Evolutionary conservation across 2,888 invertebrate species (phyloP), one percentile per base, ranked within the genome.

Genomic region (Ischnura elegans): DNA sequence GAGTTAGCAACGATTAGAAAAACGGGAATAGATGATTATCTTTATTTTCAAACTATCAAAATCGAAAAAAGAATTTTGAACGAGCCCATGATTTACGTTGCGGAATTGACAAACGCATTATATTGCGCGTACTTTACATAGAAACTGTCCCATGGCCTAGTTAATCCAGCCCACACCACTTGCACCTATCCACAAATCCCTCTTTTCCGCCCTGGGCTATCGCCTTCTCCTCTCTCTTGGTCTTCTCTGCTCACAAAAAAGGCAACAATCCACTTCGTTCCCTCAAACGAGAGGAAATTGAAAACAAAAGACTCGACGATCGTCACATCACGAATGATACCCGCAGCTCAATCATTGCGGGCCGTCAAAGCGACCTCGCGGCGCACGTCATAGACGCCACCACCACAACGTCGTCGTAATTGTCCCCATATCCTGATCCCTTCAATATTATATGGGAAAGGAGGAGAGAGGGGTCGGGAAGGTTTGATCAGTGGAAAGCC

Each of bases 281-380:
- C 76, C 2, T 76, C 76, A 76, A 76, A 76, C 76, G 36, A 36
- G 76, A 76, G 76, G 76, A 76, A 36, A 36, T 76, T 76, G 76
- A 76, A 76, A 76, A 76, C 76, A 76, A 76, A 76, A 76, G 76
- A 76, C 13, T 2, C 36, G 36, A 10, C 16, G 16, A 36, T 76
- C 76, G 76, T 36, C 36, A 25, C 36, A 29, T 36, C 6, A 36
- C 29, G 36, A 36, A 36, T 8, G 25, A 36, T 13, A 10, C 13
- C 2, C 5, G 61, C 29, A 76, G 16, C 16, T 6, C 76, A 76
- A 76, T 36, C 76, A 76, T 76, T 36, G 76, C 10, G 25, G 76
- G 8, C 29, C 13, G 6, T 36, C 76, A 36, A 36, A 76, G 76
- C 61, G 61, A 19, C 61, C 61, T 61, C 21, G 16, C 1, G 25